phyloP scores from a whole-genome alignment of 2,797 vertebrate genomes.

The Poeciliopsis gracilis region DNA sequence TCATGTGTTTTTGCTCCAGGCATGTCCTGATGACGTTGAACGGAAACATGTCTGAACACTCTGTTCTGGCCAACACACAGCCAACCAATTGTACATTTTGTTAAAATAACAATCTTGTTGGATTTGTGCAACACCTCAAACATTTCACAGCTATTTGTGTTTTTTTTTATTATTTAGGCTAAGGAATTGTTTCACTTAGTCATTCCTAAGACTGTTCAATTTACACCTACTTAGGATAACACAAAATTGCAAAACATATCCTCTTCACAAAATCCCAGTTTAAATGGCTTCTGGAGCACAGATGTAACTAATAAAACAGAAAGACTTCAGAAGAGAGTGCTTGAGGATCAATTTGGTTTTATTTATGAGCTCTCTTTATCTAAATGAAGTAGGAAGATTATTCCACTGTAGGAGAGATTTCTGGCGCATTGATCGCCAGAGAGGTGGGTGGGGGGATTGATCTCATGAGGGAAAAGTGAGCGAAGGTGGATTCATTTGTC shows the following conservation, averaged over 20 bases:
- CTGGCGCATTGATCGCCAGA: slow-evolving; percentile 31
- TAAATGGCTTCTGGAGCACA: neutral
- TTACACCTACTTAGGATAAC: neutral
- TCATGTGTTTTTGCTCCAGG: slow-evolving; percentile 13
- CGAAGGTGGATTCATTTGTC: slow-evolving; percentile 19
- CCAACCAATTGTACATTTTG: slow-evolving; percentile 15
- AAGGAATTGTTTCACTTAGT: neutral
- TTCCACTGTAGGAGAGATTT: slow-evolving; percentile 17
- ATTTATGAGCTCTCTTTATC: slow-evolving; percentile 34
- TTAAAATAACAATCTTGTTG: neutral
- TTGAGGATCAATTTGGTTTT: slow-evolving; percentile 15
- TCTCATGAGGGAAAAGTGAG: slow-evolving; percentile 28
- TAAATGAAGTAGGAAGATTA: slow-evolving; percentile 27
- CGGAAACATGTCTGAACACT: slow-evolving; percentile 11
- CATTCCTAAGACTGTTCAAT: neutral
- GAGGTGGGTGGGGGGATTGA: slow-evolving; percentile 19
- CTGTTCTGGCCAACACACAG: slow-evolving; percentile 4
- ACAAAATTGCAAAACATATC: neutral
- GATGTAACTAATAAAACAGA: slow-evolving; percentile 1
- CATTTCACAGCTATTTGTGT: neutral
- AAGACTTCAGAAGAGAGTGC: slow-evolving; percentile 7
- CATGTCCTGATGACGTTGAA: slow-evolving; percentile 16
- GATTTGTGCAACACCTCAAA: slow-evolving; percentile 4
- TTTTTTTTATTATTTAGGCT: neutral
- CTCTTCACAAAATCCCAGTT: neutral